Evolutionary conservation across 2,113 vertebrate genomes (phyloP).

Genomic region (Sebastes schlegelii): DNA sequence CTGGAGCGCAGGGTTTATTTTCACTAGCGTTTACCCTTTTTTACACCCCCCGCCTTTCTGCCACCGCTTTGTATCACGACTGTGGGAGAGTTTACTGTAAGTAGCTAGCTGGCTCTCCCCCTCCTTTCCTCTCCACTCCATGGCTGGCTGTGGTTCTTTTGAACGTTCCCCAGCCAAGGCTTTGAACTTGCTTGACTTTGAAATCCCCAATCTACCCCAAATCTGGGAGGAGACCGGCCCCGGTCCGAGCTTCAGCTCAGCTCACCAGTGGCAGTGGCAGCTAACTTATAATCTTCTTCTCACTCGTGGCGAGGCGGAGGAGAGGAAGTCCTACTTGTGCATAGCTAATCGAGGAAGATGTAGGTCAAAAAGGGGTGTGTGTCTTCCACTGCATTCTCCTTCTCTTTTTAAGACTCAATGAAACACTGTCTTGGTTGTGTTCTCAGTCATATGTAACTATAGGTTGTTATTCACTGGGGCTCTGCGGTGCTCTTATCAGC

Average conservation of each 20-base stretch:
- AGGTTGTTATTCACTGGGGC: neutral
- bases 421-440: neutral
- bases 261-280: conserved; percentile 53
- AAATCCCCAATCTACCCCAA: conserved; percentile 77
- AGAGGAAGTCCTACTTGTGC: conserved; percentile 49
- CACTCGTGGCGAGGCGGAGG: conserved; percentile 22
- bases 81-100: conserved; percentile 62
- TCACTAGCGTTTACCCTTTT: conserved; percentile 16
- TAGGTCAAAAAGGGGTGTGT: conserved; percentile 32
- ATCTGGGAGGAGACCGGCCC: conserved; percentile 66
- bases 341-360: conserved; percentile 43
- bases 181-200: conserved; percentile 85
- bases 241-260: conserved; percentile 58
- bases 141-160: conserved; percentile 74
- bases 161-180: conserved; percentile 71
- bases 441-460: neutral
- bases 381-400: neutral
- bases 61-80: conserved; percentile 33
- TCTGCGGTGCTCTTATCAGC: neutral
- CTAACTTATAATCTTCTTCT: conserved; percentile 67
- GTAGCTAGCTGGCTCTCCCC: conserved; percentile 39
- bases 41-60: neutral
- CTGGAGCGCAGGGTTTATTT: conserved; percentile 35
- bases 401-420: neutral
- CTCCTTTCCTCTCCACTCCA: conserved; percentile 51